Evolutionary conservation across 2,888 invertebrate genomes (phyloP).

Genomic region (Oxytorus armatus): DNA sequence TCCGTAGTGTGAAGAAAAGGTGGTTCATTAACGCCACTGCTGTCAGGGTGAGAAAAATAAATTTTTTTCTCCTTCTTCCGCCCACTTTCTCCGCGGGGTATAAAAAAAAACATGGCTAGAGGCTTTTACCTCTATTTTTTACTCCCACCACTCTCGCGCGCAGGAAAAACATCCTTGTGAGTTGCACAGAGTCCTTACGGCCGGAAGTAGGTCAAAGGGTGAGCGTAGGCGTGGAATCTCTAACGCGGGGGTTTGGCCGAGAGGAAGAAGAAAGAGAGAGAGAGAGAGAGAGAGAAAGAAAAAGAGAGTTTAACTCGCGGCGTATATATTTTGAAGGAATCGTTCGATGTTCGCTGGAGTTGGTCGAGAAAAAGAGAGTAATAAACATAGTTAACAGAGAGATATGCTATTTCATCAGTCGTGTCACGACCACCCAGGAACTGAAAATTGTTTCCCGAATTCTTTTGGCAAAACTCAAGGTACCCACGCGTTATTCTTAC

Average conservation of each 20-base stretch:
- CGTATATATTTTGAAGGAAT: conserved; percentile 44
- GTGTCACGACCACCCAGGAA: conserved; percentile 31
- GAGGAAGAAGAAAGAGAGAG: conserved; percentile 16
- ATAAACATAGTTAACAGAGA: conserved; percentile 28
- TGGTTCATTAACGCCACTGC: conserved; percentile 45
- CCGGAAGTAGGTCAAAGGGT: conserved; percentile 71
- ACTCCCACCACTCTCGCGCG: conserved; percentile 25
- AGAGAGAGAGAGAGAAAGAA: conserved; percentile 14
- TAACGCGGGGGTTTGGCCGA: conserved; percentile 3
- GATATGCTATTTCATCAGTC: conserved; percentile 25
- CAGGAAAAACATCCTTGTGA: conserved; percentile 58
- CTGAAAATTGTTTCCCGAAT: conserved; percentile 45
- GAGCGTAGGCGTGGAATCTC: conserved; percentile 67
- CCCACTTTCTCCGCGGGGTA: conserved; percentile 9
- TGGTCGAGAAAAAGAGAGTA: conserved; percentile 12
- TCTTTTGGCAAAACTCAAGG: conserved; percentile 6
- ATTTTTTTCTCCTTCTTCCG: conserved; percentile 4
- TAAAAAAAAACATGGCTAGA: conserved; percentile 5
- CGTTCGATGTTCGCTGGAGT: conserved; percentile 44
- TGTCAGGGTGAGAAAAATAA: neutral
- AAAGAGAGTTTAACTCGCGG: conserved; percentile 37
- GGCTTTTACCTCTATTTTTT: conserved; percentile 29
- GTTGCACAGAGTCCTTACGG: conserved; percentile 62
- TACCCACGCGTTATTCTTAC: conserved; percentile 9
- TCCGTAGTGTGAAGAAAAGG: conserved; percentile 7